Base-by-base conservation (phyloP, 2,888 invertebrate species). In the Mechanitis mazaeus region DNA sequence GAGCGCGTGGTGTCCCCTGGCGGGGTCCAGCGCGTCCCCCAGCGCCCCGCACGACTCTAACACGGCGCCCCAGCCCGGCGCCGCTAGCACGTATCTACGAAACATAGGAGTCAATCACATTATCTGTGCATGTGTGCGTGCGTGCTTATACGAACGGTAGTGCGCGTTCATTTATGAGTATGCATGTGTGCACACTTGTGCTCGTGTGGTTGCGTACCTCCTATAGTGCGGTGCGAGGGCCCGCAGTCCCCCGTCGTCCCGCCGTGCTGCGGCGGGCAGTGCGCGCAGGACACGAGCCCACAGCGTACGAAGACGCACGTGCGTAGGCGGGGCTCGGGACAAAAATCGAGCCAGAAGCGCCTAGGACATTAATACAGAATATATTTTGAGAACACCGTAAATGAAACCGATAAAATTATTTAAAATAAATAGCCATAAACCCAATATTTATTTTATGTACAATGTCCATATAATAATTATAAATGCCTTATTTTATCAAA, bases 321-420 rank as follows among this genome's bases (percentile, higher is more conserved):
- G 93, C 2, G 83, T 73, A 1, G 85, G 72, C 3, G 84, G 84
- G 64, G 92, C 84, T 60, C 92, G 93, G 0, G 92, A 88, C 77
- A 95, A 84, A 73, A 95, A 91, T 63, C 96, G 92, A 38, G 93
- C 83, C 58, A 95, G 79, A 61, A 96, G 80, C 77, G 91, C 91
- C 94, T 95, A 78, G 28, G 45, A 61, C 12, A 20, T 9, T 1
- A 7, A 50, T 20, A 61, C 0, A 20, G 47, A 47, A 5, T 11
- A n/a, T 20, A 20, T n/a, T 47, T 20, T 20, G 20, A 20, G 47
- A 47, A 6, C 12, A 6, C 4, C 6, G n/a, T 35, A 35, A 35
- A 35, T 6, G 35, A 5, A 35, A 35, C 3, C 35, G 35, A 6
- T 35, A 6, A 35, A 35, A 2, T 2, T 2, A 35, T 35, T 2